A percentile compares a stretch with the other conserved stretches of the same genome.
These are phyloP conservation scores for Crambe crambe DNA, from an alignment of 37 sponge, comb jelly and placozoan genomes.

Conservation along the genomic window DNA sequence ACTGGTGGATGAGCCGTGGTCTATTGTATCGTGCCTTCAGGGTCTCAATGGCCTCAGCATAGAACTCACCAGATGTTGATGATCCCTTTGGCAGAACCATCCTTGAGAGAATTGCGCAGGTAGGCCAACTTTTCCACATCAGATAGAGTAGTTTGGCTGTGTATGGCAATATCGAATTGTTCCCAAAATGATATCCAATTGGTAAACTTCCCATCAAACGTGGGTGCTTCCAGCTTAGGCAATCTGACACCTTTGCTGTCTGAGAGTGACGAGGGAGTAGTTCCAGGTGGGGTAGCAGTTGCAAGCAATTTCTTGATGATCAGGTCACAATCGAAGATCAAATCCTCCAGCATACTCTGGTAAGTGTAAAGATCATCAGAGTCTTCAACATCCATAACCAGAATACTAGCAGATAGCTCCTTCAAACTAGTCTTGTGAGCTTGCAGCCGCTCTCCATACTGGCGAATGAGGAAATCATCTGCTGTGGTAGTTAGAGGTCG, in stretches of 20 bases:
- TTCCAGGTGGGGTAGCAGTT: too few relatives aligned
- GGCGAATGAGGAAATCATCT: background rate
- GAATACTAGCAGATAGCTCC: background rate
- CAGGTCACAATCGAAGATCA: background rate
- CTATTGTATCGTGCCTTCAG: conserved; percentile 23
- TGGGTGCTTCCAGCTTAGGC: conserved; percentile 24
- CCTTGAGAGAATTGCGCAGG: conserved; percentile 20
- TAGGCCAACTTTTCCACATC: conserved; percentile 18
- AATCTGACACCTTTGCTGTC: conserved; percentile 7
- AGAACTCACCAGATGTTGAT: conserved; percentile 17
- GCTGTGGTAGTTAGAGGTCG: background rate
- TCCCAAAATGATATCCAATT: conserved; percentile 34
- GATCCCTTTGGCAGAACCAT: conserved; percentile 29
- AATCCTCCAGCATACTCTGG: background rate
- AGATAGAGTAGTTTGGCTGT: background rate
- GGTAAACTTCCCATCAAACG: conserved; percentile 14
- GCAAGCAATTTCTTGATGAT: background rate
- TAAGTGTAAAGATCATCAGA: background rate
- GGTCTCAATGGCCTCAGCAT: conserved; percentile 8
- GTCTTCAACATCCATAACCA: too few relatives aligned
- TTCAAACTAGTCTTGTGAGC: background rate
- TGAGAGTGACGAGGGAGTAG: background rate
- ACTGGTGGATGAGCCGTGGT: conserved; percentile 29
- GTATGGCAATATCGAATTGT: conserved; percentile 21
- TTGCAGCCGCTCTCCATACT: background rate